Evolutionary conservation across 2,113 vertebrate species (phyloP).

Genomic region (Grallaria varia): DNA sequence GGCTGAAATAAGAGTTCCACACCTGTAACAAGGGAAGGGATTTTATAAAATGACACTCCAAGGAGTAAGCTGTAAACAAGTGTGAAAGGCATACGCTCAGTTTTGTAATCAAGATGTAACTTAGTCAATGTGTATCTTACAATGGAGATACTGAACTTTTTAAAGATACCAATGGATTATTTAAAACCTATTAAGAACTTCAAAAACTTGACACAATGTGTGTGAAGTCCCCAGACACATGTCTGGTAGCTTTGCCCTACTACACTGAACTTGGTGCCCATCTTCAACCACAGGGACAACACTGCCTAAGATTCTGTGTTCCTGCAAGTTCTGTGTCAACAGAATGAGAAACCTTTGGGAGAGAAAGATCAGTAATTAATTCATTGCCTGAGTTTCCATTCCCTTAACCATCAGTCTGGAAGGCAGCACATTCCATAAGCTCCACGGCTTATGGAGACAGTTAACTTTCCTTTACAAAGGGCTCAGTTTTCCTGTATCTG

Average conservation of each 20-base stretch:
- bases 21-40: slow-evolving; percentile 77
- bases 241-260: neutral
- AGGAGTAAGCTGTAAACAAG: neutral
- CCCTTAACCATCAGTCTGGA: neutral
- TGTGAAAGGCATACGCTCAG: neutral
- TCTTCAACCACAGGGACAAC: neutral
- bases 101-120: neutral
- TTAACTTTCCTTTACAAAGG: neutral
- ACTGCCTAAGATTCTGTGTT: neutral
- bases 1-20: slow-evolving; percentile 98
- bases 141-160: neutral
- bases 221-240: fast-evolving
- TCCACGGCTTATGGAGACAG: neutral
- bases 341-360: neutral
- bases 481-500: neutral
- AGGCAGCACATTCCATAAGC: neutral
- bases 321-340: neutral
- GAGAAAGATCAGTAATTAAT: neutral
- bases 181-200: neutral
- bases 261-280: neutral
- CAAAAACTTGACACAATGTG: neutral
- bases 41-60: neutral
- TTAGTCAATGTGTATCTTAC: neutral
- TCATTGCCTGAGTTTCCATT: neutral
- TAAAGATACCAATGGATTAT: neutral